Conservation (phyloP, 2,113 vertebrate species). For the Henicopernis longicauda region DNA sequence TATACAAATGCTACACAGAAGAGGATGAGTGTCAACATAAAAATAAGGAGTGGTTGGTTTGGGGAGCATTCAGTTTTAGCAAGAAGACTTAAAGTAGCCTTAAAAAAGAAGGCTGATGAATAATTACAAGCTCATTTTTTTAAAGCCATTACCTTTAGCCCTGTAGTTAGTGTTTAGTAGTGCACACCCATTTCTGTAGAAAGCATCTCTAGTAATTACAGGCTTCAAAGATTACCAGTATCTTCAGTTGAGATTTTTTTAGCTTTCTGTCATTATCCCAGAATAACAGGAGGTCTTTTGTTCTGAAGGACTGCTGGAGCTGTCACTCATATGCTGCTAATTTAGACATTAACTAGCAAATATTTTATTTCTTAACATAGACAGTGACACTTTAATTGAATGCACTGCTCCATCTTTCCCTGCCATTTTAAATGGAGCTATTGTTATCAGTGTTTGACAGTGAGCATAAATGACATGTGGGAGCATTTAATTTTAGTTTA, state of each 20-base stretch:
- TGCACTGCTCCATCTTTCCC: not conserved
- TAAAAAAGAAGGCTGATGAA: not conserved
- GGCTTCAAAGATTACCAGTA: not conserved
- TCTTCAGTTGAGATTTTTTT: not conserved
- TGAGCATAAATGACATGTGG: not conserved
- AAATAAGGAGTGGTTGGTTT: not conserved
- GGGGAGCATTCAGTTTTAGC: not conserved
- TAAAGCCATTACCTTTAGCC: not conserved
- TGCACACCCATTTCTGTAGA: not conserved
- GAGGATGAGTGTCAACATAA: not conserved
- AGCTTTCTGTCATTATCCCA: not conserved
- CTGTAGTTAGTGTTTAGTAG: not conserved
- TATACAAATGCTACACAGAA: not conserved
- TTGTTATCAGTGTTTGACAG: constrained; percentile 22
- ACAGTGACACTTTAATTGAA: constrained; percentile 24
- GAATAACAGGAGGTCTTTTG: not conserved
- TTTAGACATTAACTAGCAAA: constrained; percentile 9
- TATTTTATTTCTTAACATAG: constrained; percentile 2
- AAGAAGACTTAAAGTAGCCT: not conserved
- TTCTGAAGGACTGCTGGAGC: not conserved
- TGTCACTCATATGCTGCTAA: not conserved
- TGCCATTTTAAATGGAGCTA: not conserved
- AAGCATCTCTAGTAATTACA: not conserved
- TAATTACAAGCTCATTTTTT: not conserved
- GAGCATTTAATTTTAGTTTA: not conserved